A percentile compares a stretch with the other conserved stretches of the same genome.
Evolutionary conservation across 2,888 invertebrate genomes (phyloP).

Genomic region (Himalopsyche kuldschensis): DNA sequence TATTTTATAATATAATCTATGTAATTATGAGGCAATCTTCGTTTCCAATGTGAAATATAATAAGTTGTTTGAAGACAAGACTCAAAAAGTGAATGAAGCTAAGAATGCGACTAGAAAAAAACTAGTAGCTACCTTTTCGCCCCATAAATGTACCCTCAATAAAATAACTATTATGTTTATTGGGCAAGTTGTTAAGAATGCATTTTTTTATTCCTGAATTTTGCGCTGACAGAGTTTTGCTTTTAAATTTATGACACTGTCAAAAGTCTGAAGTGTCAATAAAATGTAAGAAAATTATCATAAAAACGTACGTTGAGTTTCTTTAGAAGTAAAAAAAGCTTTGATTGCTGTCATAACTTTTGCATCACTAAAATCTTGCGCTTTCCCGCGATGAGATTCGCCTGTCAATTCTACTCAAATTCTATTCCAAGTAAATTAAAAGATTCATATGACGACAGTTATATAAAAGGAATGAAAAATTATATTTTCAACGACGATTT

Average conservation of each 20-base stretch:
- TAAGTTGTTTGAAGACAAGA: too few relatives aligned
- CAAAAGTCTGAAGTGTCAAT: background rate
- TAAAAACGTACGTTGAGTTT: background rate
- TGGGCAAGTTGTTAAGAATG: background rate
- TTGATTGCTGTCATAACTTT: background rate
- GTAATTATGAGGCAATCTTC: too few relatives aligned
- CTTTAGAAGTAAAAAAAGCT: background rate
- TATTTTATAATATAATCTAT: too few relatives aligned
- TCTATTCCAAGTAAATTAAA: background rate
- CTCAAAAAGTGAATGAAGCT: too few relatives aligned
- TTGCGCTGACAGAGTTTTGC: background rate
- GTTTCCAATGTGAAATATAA: too few relatives aligned
- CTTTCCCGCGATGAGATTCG: background rate
- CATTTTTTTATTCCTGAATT: background rate
- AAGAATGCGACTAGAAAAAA: too few relatives aligned
- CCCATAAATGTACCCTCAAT: too few relatives aligned
- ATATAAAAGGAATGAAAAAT: too few relatives aligned
- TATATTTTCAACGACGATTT: too few relatives aligned
- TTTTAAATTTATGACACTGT: background rate
- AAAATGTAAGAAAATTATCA: background rate
- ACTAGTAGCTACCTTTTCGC: too few relatives aligned
- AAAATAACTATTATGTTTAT: too few relatives aligned
- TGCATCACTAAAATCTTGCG: background rate
- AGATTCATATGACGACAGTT: too few relatives aligned
- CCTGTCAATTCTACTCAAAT: background rate